Percentiles rank a stretch among this genome's conserved stretches.
Conservation (phyloP, 2,888 invertebrate genomes). For the Megaustenia siamemsis region DNA sequence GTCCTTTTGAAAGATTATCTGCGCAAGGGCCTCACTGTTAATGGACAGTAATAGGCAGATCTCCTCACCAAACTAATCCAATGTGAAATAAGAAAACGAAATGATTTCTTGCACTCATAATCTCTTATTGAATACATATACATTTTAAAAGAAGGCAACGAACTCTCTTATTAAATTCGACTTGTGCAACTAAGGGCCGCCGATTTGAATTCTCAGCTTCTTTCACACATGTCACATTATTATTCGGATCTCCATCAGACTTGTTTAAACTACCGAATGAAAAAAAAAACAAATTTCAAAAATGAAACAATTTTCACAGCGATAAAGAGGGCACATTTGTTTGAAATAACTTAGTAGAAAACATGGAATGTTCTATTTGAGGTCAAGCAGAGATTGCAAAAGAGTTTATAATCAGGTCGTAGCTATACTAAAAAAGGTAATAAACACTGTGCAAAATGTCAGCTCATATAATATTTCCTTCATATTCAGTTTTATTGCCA, state of each 20-base stretch:
- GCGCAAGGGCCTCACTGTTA: not conserved
- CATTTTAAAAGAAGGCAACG: too few relatives aligned
- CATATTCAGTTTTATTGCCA: too few relatives aligned
- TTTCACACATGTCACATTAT: not conserved
- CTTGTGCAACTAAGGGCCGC: slow-evolving; percentile 19
- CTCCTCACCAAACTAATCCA: slow-evolving; percentile 13
- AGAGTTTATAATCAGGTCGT: not conserved
- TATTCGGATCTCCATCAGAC: not conserved
- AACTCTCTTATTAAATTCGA: not conserved
- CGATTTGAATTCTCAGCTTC: not conserved
- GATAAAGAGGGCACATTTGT: too few relatives aligned
- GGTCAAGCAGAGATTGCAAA: not conserved
- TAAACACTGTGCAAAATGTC: not conserved
- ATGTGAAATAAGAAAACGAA: not conserved
- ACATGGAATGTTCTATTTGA: not conserved
- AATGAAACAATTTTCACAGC: not conserved
- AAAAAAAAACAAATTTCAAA: not conserved
- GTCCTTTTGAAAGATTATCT: not conserved
- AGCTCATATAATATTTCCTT: too few relatives aligned
- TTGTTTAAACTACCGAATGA: not conserved
- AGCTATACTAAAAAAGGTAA: not conserved
- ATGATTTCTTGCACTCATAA: not conserved
- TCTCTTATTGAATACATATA: not conserved
- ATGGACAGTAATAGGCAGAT: not conserved
- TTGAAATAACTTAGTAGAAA: slow-evolving; percentile 6